Base-by-base conservation (phyloP, 1,140 invertebrate species). In the Formica selysi region DNA sequence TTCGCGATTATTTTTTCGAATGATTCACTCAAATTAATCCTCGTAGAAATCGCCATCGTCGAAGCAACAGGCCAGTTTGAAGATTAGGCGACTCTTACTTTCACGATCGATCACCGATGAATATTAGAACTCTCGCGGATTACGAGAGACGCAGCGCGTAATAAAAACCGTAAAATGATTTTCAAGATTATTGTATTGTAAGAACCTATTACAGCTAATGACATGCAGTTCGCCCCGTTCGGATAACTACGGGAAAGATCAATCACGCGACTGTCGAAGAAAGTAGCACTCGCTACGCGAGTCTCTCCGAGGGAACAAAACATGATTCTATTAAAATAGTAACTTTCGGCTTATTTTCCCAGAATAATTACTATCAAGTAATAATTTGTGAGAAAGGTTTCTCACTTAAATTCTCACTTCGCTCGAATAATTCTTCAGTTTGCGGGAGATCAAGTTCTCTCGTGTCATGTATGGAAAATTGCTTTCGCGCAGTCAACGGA, bases 1-100 rank as follows among this genome's bases (percentile, higher is more conserved):
- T 29, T 38, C 5, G 41, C 10, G 32, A 70, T 65, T 38, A 62
- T 36, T 59, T 48, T 64, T 38, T 36, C 4, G 5, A 67, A 16
- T 41, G 36, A 41, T 48, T 51, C 38, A 26, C 13, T 16, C 2
- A n/a, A 59, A 38, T 80, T 38, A 80, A 62, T 68, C 13, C n/a
- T 41, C 10, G 36, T 81, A 81, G 78, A 81, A 79, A 86, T 80
- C 83, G 64, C 10, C 73, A 85, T 79, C 51, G 22, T 62, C 26
- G 38, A 32, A n/a, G 41, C 41, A 29, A 44, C 1, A 22, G 6
- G 19, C 13, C 29, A 64, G 19, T n/a, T 36, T 29, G n/a, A n/a
- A 67, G 32, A 61, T 81, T 83, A 64, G 51, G 64, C 29, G 64
- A 86, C 85, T 86, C 79, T 86, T 86, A 86, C 85, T 86, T 71